These are phyloP conservation scores for Cryptus viduatorius DNA, from an alignment of 2,888 invertebrate species.

Conservation along the genomic window DNA sequence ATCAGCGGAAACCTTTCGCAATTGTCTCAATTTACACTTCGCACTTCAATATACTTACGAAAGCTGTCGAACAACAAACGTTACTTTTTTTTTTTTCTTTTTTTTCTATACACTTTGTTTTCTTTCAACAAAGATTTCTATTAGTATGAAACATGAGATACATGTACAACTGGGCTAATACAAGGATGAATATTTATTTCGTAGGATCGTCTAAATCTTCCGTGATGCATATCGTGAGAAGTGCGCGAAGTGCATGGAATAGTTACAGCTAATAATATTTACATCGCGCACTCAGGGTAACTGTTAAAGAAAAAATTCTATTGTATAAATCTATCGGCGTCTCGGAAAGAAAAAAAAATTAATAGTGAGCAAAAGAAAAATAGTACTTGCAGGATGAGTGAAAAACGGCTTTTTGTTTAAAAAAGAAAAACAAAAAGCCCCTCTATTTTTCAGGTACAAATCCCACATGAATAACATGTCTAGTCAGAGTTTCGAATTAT, in stretches of 20 bases:
- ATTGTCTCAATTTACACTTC: conserved; percentile 5
- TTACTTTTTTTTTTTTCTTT: conserved; percentile 26
- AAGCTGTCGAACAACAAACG: conserved; percentile 59
- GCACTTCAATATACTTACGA: conserved; percentile 32
- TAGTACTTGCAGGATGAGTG: not conserved
- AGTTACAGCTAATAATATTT: conserved; percentile 58
- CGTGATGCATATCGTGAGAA: conserved; percentile 36
- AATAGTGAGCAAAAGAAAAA: not conserved
- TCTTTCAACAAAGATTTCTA: conserved; percentile 49
- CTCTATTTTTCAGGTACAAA: conserved; percentile 81
- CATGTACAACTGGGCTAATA: conserved; percentile 56
- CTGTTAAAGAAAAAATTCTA: conserved; percentile 41
- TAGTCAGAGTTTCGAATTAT: conserved; percentile 71
- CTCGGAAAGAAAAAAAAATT: not conserved
- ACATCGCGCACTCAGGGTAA: conserved; percentile 59
- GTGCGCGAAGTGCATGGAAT: conserved; percentile 55
- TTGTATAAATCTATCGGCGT: conserved; percentile 34
- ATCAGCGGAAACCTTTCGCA: not conserved
- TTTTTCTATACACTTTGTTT: conserved; percentile 36
- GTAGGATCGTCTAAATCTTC: conserved; percentile 36
- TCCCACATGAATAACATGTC: conserved; percentile 77
- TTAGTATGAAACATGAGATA: conserved; percentile 59
- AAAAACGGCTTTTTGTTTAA: conserved; percentile 11
- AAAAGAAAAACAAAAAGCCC: conserved; percentile 55
- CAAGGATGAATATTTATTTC: conserved; percentile 59